Evolutionary conservation across 2,113 vertebrate species (phyloP).

Genomic region (Lycocorax pyrrhopterus): DNA sequence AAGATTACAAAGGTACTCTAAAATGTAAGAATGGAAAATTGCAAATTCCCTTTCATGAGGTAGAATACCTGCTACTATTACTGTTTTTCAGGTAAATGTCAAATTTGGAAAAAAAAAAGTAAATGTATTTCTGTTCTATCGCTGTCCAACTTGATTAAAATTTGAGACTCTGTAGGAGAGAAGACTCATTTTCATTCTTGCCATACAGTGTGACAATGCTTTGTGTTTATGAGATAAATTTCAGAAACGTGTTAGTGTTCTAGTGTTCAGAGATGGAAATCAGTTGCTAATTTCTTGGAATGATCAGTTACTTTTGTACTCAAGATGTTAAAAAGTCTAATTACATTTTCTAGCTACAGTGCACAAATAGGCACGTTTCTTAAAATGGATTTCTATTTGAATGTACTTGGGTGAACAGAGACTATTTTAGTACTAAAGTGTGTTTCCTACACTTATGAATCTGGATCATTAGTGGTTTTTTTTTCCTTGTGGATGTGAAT

Average conservation of each 20-base stretch:
- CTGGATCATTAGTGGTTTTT: not conserved
- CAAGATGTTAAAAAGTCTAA: not conserved
- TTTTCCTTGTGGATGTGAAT: not conserved
- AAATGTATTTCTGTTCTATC: not conserved
- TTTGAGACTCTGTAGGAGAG: not conserved
- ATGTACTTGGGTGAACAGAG: not conserved
- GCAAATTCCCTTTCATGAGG: not conserved
- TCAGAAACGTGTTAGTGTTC: not conserved
- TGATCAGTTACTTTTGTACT: not conserved
- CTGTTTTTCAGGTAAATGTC: not conserved
- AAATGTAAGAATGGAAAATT: not conserved
- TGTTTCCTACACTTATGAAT: not conserved
- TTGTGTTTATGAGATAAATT: not conserved
- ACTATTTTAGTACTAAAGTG: not conserved
- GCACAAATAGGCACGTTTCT: not conserved
- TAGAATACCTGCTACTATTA: not conserved
- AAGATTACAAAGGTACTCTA: not conserved
- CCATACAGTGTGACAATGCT: not conserved
- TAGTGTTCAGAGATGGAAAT: not conserved
- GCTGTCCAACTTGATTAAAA: not conserved
- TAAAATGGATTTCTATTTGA: not conserved
- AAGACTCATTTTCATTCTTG: not conserved
- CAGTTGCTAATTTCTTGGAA: not conserved
- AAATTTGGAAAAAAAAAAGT: not conserved
- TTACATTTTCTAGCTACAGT: not conserved